Conservation (phyloP, 2,113 vertebrate species). For the Eudyptes chrysolophus region DNA sequence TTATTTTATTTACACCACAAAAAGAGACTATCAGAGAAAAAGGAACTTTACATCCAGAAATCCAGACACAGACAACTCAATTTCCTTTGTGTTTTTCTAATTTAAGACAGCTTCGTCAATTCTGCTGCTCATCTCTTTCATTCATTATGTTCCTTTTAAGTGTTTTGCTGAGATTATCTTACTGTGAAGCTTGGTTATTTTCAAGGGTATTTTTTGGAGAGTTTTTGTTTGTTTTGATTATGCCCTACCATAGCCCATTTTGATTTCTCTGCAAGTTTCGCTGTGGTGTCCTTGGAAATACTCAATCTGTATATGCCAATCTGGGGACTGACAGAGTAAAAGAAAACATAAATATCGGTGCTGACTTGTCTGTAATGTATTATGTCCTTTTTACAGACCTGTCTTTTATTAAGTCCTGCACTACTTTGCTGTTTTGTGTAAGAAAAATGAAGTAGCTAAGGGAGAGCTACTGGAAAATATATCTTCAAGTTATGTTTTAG, state of each 20-base stretch:
- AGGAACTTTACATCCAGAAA: not conserved
- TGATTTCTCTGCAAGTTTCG: not conserved
- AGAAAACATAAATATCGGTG: not conserved
- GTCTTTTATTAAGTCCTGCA: constrained; percentile 30
- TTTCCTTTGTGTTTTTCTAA: not conserved
- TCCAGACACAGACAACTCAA: not conserved
- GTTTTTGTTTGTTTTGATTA: not conserved
- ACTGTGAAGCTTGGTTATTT: not conserved
- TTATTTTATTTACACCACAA: not conserved
- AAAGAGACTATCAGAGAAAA: not conserved
- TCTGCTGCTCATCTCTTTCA: not conserved
- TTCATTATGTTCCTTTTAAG: not conserved
- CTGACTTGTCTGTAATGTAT: not conserved
- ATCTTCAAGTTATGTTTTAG: not conserved
- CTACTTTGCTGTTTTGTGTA: not conserved
- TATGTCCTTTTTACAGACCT: not conserved
- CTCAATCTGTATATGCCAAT: not conserved
- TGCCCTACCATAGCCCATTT: not conserved
- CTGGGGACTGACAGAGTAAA: not conserved
- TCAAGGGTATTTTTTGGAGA: not conserved
- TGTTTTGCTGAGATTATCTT: not conserved
- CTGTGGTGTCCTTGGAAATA: not conserved
- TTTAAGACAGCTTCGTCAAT: not conserved
- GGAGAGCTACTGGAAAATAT: constrained; percentile 2
- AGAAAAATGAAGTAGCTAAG: not conserved